These are phyloP conservation scores for Bathynomus jamesi DNA, from an alignment of 1,140 invertebrate species.

Conservation along the genomic window DNA sequence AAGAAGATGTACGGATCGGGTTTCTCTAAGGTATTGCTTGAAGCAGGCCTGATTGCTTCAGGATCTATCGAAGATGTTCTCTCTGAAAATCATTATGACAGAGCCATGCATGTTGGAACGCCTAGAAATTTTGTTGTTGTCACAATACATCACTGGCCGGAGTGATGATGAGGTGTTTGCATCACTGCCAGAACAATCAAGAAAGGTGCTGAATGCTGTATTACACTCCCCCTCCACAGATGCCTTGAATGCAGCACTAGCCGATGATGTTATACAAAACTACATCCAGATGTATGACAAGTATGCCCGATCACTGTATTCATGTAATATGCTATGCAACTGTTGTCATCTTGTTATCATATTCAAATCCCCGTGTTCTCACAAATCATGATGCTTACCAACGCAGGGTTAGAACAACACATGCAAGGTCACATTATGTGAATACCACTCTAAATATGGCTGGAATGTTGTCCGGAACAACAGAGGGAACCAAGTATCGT, in stretches of 20 bases:
- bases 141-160: neutral
- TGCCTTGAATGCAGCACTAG: neutral
- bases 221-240: neutral
- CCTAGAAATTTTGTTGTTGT: neutral
- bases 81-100: neutral
- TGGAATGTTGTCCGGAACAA: too few species aligned
- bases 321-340: too few species aligned
- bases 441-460: too few species aligned
- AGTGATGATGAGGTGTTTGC: neutral
- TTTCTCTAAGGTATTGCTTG: neutral
- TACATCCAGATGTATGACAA: neutral
- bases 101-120: neutral
- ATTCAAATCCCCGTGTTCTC: too few species aligned
- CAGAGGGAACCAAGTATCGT: too few species aligned
- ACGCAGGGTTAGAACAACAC: too few species aligned
- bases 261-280: neutral
- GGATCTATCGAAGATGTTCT: neutral
- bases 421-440: too few species aligned
- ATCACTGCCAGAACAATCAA: neutral
- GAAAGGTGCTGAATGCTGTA: neutral
- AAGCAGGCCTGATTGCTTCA: neutral
- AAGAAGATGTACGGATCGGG: neutral
- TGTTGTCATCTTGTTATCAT: too few species aligned
- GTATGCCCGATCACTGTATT: too few species aligned
- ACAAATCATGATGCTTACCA: too few species aligned